Percentiles rank a stretch among this genome's conserved stretches.
Evolutionary conservation across 23 tunicate species (phyloP).

Genomic region (Ciona savignyi): DNA sequence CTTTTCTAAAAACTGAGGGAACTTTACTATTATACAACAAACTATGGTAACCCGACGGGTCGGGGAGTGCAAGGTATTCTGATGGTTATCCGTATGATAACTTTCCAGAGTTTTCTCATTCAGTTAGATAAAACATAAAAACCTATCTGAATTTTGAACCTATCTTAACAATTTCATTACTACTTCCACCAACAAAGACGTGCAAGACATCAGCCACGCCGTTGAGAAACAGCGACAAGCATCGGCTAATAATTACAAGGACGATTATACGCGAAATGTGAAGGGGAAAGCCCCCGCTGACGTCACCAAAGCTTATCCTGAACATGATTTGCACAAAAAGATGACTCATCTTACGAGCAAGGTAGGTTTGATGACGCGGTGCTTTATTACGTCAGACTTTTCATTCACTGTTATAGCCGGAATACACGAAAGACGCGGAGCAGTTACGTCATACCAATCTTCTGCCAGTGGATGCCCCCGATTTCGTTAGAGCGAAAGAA

Average conservation of each 20-base stretch:
- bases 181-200: constrained; percentile 22
- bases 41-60: no score
- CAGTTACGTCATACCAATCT: constrained; percentile 43
- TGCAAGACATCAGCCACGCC: constrained; percentile 75
- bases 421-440: constrained; percentile 52
- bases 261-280: constrained; percentile 46
- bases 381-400: not conserved
- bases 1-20: no score
- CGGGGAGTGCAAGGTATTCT: no score
- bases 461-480: constrained; percentile 63
- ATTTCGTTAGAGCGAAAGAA: constrained; percentile 58
- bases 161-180: no score
- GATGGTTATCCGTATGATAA: no score
- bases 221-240: constrained; percentile 47
- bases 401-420: constrained; percentile 26
- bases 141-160: no score
- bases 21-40: no score
- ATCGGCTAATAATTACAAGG: constrained; percentile 38
- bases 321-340: constrained; percentile 56
- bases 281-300: constrained; percentile 72
- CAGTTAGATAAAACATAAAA: no score
- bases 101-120: no score
- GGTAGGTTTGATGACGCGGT: constrained; percentile 26
- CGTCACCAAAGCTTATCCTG: constrained; percentile 79
- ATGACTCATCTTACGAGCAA: constrained; percentile 48